phyloP scores from a whole-genome alignment of 2,113 vertebrate species.

The Nyctibius bracteatus region DNA sequence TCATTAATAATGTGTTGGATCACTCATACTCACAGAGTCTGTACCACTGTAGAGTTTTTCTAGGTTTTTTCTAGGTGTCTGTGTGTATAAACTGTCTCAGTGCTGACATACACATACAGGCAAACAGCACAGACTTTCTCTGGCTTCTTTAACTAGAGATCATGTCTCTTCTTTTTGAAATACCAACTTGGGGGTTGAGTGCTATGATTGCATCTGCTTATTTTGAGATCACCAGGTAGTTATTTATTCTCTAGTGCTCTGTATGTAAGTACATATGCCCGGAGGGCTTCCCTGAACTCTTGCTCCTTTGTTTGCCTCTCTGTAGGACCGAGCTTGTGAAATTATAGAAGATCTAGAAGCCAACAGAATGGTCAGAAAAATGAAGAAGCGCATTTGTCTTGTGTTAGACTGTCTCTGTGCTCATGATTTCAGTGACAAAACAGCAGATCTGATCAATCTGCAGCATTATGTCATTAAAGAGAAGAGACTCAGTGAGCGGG shows the following conservation, averaged over 20 bases:
- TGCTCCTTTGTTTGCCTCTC: background rate
- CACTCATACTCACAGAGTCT: background rate
- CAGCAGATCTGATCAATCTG: slow-evolving; percentile 96
- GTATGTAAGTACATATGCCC: background rate
- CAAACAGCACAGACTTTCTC: background rate
- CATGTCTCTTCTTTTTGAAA: background rate
- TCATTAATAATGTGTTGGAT: background rate
- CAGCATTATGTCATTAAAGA: slow-evolving; percentile 99
- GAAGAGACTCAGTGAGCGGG: slow-evolving; percentile 93
- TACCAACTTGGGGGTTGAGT: accelerated
- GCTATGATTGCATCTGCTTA: background rate
- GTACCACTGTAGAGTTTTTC: background rate
- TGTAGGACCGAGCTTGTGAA: slow-evolving; percentile 92
- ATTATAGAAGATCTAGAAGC: slow-evolving; percentile 89
- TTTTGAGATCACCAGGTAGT: background rate
- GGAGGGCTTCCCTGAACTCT: background rate
- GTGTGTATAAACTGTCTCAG: background rate
- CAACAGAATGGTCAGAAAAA: slow-evolving; percentile 86
- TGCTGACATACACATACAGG: background rate
- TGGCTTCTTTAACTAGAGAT: background rate
- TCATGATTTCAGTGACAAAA: slow-evolving; percentile 96
- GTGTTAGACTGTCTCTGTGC: slow-evolving; percentile 97
- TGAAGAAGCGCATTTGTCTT: slow-evolving; percentile 96
- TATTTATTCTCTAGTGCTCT: background rate
- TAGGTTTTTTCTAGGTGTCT: background rate